Evolutionary conservation across 2,797 vertebrate species (phyloP).

Genomic region (Poecilia wingei): DNA sequence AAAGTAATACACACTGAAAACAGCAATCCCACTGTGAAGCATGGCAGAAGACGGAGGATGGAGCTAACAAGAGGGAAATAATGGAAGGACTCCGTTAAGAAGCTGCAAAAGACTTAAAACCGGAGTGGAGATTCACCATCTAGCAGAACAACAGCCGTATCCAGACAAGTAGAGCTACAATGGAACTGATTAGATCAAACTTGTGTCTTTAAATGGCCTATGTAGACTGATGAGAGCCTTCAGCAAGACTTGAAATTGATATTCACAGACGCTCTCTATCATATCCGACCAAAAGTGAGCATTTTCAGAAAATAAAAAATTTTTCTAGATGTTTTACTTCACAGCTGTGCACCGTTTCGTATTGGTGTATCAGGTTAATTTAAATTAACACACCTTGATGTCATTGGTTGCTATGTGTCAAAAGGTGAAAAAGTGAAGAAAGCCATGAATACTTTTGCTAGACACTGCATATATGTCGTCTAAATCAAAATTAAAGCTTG

Average conservation of each 20-base stretch:
- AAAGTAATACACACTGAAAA: not conserved
- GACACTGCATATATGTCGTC: not conserved
- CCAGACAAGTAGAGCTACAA: not conserved
- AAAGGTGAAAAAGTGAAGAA: not conserved
- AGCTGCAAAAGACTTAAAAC: not conserved
- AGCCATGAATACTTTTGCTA: not conserved
- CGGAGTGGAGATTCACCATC: not conserved
- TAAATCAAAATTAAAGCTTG: not conserved
- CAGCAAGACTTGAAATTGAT: not conserved
- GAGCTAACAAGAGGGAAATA: not conserved
- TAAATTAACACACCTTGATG: not conserved
- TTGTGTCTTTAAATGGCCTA: not conserved
- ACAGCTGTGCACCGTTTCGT: not conserved
- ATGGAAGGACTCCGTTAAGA: not conserved
- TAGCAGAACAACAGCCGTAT: not conserved
- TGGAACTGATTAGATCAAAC: not conserved
- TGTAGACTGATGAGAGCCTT: not conserved
- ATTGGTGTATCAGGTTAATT: not conserved
- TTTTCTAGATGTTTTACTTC: not conserved
- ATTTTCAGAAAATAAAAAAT: not conserved
- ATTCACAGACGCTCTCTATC: not conserved
- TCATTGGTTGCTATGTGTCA: not conserved
- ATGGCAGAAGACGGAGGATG: not conserved
- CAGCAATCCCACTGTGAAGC: not conserved
- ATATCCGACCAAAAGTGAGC: not conserved